Base-by-base conservation (phyloP, 1,140 invertebrate genomes). In the Lasioglossum baleicum region DNA sequence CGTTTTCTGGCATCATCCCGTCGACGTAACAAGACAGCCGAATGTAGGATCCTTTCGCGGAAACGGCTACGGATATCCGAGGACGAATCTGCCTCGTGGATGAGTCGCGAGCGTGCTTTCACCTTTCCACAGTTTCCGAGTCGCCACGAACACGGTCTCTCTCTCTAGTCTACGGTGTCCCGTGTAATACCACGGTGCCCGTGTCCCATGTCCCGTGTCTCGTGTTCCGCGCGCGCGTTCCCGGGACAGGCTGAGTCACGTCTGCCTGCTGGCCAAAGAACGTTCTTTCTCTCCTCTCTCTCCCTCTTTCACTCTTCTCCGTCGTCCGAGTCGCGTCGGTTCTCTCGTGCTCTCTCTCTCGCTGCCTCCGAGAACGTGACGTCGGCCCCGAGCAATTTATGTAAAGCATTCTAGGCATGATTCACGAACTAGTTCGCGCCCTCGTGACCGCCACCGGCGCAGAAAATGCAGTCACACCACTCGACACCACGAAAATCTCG, bases 381-480 rank as follows among this genome's bases (percentile, higher is more conserved):
- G 90, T 91, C 87, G 87, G 78, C 88, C 84, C 69, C 82, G 72
- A 91, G 87, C 89, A 90, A 92, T 92, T 92, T 92, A 92, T 91
- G 91, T 90, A 91, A 91, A 92, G 88, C 87, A 89, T 89, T 90
- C 86, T 89, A 89, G 83, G 87, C 87, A 92, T 93, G 92, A 93
- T 92, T 93, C 92, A 92, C 91, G 89, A 92, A 92, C 92, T 92
- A 92, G 92, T 93, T 92, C 88, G 89, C 88, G 88, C 90, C 88
- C 88, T 92, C 90, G 88, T 90, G 90, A 90, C 87, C 87, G 90
- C 84, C 84, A 89, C 83, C 81, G 81, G 87, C 85, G 83, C 80
- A 87, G 87, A 91, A 79, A 79, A 91, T 90, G 88, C 87, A 87
- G 77, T 63, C 51, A 69, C 64, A 65, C 73, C 66, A 65, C 63